Conservation (phyloP, 2,888 invertebrate genomes). For the Cryptus viduatorius region DNA sequence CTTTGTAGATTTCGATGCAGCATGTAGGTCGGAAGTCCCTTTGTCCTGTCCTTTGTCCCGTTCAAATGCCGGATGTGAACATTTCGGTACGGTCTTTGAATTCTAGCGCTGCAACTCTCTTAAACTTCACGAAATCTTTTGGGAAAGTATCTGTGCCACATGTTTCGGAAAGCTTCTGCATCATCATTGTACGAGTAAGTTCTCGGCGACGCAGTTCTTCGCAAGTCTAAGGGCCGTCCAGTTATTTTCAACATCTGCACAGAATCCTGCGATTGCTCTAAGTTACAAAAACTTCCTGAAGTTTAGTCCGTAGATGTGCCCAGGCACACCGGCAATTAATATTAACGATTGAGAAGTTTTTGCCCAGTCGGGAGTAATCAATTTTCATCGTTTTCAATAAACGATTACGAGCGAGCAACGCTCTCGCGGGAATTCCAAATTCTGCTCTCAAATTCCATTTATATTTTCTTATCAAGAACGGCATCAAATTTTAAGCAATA, state of each 20-base stretch:
- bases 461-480: slow-evolving; percentile 3
- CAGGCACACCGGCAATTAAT: slow-evolving; percentile 77
- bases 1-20: neutral
- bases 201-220: slow-evolving; percentile 7
- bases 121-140: no score
- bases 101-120: no score
- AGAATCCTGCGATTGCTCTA: slow-evolving; percentile 19
- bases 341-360: slow-evolving; percentile 79
- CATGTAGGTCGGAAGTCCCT: neutral
- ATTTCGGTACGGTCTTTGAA: neutral
- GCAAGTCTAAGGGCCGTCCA: neutral
- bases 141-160: no score
- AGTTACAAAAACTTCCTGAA: slow-evolving; percentile 74
- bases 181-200: slow-evolving; percentile 5
- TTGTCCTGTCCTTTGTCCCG: no score
- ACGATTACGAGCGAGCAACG: slow-evolving; percentile 42
- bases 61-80: neutral
- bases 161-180: no score
- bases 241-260: slow-evolving; percentile 43
- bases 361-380: slow-evolving; percentile 73
- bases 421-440: slow-evolving; percentile 47
- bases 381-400: slow-evolving; percentile 76
- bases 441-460: slow-evolving; percentile 6
- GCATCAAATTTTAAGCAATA: slow-evolving; percentile 10
- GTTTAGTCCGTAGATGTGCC: slow-evolving; percentile 65